Evolutionary conservation across 2,888 invertebrate genomes (phyloP).

Genomic region (Drosophila paracracens): DNA sequence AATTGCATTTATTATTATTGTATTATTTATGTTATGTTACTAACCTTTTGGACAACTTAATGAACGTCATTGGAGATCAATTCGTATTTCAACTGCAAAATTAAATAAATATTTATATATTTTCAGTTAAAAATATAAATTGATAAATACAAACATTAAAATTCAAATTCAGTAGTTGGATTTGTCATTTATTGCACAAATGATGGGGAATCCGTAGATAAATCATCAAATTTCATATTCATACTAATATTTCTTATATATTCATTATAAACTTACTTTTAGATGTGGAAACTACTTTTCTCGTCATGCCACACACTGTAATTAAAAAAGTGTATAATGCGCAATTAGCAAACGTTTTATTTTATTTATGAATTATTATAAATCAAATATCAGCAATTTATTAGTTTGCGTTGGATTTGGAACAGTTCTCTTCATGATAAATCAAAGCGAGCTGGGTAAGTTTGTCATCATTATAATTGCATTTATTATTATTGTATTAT

Average conservation of each 20-base stretch:
- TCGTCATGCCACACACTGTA: neutral
- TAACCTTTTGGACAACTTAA: neutral
- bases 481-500: neutral
- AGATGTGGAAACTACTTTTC: neutral
- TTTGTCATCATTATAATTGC: constrained; percentile 53
- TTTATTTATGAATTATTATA: neutral
- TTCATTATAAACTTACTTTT: neutral
- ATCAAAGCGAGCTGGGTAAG: constrained; percentile 81
- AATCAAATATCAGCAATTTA: constrained; percentile 22
- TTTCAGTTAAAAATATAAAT: neutral
- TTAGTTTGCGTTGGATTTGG: constrained; percentile 53
- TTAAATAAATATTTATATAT: neutral
- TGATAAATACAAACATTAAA: neutral
- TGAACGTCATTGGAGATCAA: neutral
- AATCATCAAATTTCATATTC: neutral
- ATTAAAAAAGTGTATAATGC: neutral
- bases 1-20: neutral
- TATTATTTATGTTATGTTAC: neutral
- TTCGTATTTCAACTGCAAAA: neutral
- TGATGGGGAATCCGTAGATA: constrained; percentile 13
- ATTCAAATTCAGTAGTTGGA: neutral
- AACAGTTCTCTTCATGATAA: constrained; percentile 74
- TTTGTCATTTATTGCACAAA: constrained; percentile 12
- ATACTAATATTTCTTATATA: neutral
- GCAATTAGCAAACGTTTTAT: neutral